Conservation (phyloP, 2,113 vertebrate species). For the Microcebus murinus region DNA sequence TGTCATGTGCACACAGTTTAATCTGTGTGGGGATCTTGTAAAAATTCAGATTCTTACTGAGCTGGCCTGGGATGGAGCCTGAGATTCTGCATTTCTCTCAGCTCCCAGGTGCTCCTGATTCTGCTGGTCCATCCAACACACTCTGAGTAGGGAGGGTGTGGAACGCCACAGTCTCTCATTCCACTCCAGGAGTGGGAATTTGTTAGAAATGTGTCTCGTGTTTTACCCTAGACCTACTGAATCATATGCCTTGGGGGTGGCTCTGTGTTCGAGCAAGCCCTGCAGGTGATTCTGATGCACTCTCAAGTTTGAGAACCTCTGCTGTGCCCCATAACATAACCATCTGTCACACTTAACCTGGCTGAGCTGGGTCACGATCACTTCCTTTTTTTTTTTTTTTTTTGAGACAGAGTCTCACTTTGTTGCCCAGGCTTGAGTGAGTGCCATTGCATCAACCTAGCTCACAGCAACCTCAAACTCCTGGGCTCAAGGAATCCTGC, state of each 20-base stretch:
- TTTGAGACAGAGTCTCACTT: too few relatives aligned
- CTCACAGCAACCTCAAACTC: too few relatives aligned
- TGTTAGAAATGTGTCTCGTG: not conserved
- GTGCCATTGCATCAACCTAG: too few relatives aligned
- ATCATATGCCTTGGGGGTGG: not conserved
- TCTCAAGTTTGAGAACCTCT: not conserved
- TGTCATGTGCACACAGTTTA: not conserved
- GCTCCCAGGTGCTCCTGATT: not conserved
- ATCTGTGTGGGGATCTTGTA: not conserved
- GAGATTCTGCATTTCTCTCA: not conserved
- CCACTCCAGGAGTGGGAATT: not conserved
- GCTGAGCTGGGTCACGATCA: not conserved
- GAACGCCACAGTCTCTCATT: not conserved
- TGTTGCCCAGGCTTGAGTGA: too few relatives aligned
- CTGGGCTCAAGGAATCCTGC: too few relatives aligned
- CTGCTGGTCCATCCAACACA: rapidly evolving
- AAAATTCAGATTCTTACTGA: not conserved
- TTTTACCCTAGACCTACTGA: not conserved
- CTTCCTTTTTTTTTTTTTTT: not conserved
- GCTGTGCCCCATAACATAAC: not conserved
- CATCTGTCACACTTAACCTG: not conserved
- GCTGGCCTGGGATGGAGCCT: rapidly evolving
- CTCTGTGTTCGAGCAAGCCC: not conserved
- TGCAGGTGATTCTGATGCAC: not conserved
- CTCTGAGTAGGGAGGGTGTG: not conserved